Conservation (phyloP, 2,888 invertebrate genomes). For the Nymphalis polychloros region DNA sequence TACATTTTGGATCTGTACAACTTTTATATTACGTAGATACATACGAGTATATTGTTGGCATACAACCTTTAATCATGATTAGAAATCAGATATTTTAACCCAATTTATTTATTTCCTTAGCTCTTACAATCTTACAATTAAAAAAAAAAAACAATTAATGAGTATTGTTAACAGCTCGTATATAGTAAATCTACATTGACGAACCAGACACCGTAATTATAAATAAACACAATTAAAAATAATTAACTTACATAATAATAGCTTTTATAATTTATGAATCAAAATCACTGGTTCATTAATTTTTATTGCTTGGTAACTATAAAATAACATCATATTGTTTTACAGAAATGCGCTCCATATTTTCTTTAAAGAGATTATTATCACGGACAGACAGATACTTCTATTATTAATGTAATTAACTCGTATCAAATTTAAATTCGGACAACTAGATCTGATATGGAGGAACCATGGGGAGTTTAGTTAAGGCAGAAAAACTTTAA, state of each 20-base stretch:
- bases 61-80: too few species aligned
- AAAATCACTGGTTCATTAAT: constrained; percentile 34
- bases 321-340: constrained; percentile 33
- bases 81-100: too few species aligned
- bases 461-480: constrained; percentile 23
- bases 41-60: too few species aligned
- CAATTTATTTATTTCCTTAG: background rate
- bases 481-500: constrained; percentile 4
- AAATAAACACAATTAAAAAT: constrained; percentile 32
- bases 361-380: constrained; percentile 29
- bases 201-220: constrained; percentile 27
- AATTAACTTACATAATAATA: constrained; percentile 37
- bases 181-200: background rate
- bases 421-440: constrained; percentile 29
- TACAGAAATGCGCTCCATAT: constrained; percentile 28
- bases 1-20: too few species aligned
- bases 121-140: background rate
- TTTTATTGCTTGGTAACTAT: constrained; percentile 38
- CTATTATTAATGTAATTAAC: constrained; percentile 31
- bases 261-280: constrained; percentile 37
- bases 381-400: constrained; percentile 26
- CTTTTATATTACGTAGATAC: too few species aligned
- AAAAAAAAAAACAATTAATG: background rate
- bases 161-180: background rate
- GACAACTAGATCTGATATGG: constrained; percentile 22